Conservation (phyloP, 2,113 vertebrate genomes). For the Echinops telfairi region DNA sequence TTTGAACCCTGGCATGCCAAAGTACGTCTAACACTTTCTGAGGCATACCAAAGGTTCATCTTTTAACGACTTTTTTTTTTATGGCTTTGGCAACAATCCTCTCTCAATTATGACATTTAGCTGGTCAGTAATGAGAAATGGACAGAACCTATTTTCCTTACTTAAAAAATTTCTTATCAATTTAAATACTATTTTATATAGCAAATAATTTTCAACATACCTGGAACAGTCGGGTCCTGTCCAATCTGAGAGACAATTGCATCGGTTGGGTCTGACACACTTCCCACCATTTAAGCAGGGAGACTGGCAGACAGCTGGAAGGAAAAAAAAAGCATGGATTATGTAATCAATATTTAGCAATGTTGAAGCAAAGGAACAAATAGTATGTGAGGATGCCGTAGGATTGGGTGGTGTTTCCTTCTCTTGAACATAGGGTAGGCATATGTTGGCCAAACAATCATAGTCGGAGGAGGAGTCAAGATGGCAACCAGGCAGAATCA, state of each 20-base stretch:
- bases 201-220: slow-evolving; percentile 68
- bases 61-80: background rate
- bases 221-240: slow-evolving; percentile 94
- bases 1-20: background rate
- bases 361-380: background rate
- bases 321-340: slow-evolving; percentile 66
- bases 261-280: slow-evolving; percentile 96
- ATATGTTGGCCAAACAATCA: background rate
- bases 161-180: slow-evolving; percentile 34
- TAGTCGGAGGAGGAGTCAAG: too few species aligned
- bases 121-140: background rate
- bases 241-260: slow-evolving; percentile 95
- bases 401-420: background rate
- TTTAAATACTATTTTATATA: background rate
- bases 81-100: slow-evolving; percentile 39
- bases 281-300: slow-evolving; percentile 97
- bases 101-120: slow-evolving; percentile 35
- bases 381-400: background rate
- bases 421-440: background rate
- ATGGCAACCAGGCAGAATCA: too few species aligned
- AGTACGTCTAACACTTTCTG: background rate
- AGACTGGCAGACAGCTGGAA: slow-evolving; percentile 93
- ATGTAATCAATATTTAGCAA: slow-evolving; percentile 21
- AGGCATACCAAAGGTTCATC: slow-evolving; percentile 11
- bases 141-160: background rate